phyloP scores from a whole-genome alignment of 2,113 vertebrate species.

The Eleginops maclovinus region DNA sequence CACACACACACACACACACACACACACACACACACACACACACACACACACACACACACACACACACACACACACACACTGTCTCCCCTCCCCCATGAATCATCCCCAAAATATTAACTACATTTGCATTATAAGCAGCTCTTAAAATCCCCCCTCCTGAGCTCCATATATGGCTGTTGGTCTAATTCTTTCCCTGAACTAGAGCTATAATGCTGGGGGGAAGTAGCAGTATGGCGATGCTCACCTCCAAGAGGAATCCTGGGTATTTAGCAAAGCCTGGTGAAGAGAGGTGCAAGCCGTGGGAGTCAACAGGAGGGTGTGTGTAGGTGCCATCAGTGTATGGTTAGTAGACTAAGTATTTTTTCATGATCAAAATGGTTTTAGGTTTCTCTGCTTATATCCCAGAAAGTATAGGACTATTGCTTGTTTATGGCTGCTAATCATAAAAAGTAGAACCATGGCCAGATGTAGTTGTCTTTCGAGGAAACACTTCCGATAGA shows the following conservation, averaged over 20 bases:
- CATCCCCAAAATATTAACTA: constrained; percentile 14
- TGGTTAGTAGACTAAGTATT: background rate
- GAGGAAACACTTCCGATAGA: background rate
- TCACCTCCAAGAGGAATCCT: constrained; percentile 60
- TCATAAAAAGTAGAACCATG: background rate
- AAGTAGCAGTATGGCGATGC: constrained; percentile 6
- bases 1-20: background rate
- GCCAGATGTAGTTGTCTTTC: background rate
- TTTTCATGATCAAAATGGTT: too few relatives aligned
- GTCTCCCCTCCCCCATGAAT: constrained; percentile 18
- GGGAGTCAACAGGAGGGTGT: constrained; percentile 18
- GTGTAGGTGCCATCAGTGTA: background rate
- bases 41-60: background rate
- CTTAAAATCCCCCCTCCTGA: background rate
- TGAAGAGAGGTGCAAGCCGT: constrained; percentile 13
- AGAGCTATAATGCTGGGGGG: background rate
- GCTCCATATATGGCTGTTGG: background rate
- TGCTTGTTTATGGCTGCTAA: background rate
- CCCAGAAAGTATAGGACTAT: background rate
- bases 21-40: background rate
- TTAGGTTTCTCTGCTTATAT: background rate
- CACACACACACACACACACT: background rate
- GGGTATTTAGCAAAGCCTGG: constrained; percentile 52
- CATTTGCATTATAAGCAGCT: constrained; percentile 54
- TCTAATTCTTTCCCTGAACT: background rate